phyloP scores from a whole-genome alignment of 2,888 invertebrate genomes.

The Drosophila borborema region DNA sequence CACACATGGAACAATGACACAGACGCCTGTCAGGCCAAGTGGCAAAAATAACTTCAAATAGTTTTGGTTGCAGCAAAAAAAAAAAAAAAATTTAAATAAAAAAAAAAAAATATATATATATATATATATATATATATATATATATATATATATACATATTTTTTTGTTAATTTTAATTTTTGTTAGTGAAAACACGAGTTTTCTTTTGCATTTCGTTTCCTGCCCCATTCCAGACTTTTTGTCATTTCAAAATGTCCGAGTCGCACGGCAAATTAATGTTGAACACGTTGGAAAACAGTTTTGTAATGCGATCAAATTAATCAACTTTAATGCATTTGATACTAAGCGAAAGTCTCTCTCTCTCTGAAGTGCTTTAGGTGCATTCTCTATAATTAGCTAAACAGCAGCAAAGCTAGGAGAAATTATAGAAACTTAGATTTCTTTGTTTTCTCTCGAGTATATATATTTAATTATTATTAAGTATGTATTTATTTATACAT shows the following conservation, averaged over 20 bases:
- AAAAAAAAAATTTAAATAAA: background rate
- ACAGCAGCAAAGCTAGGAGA: background rate
- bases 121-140: no score
- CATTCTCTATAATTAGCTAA: background rate
- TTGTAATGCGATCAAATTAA: constrained; percentile 69
- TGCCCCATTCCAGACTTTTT: constrained; percentile 56
- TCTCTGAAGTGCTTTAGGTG: background rate
- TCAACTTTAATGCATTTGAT: constrained; percentile 57
- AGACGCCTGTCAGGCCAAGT: constrained; percentile 80
- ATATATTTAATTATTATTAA: no score
- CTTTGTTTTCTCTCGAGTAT: background rate
- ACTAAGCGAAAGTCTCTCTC: constrained; percentile 18
- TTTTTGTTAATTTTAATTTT: constrained; percentile 13
- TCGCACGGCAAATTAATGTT: constrained; percentile 69
- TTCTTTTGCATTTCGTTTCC: constrained; percentile 54
- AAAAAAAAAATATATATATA: background rate
- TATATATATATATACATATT: no score
- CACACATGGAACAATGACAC: constrained; percentile 75
- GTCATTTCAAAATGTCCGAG: constrained; percentile 41
- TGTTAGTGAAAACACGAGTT: constrained; percentile 52
- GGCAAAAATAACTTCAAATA: constrained; percentile 81
- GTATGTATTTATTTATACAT: no score
- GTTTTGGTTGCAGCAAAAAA: constrained; percentile 43
- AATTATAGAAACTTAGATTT: background rate
- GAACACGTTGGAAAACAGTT: constrained; percentile 75